Base-by-base conservation (phyloP, 1,140 invertebrate genomes). In the Halesus radiatus region DNA sequence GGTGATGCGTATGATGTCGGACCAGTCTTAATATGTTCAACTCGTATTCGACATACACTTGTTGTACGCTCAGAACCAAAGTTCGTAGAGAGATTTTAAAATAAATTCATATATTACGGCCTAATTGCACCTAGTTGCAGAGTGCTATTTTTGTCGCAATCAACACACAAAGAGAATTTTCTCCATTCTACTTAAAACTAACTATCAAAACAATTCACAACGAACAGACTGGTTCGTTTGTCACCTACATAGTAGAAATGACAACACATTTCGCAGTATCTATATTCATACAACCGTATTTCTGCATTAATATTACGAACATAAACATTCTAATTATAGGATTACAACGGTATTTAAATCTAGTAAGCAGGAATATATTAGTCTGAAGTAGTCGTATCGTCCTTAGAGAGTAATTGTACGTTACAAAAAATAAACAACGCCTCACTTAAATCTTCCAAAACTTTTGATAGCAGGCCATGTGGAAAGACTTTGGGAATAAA, bases 311-410 rank as follows among this genome's bases (percentile, higher is more conserved):
- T 3, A 60, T 60, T 60, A 60, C 7, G 23, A 60, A 60, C 18
- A 22, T 60, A 60, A 60, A 60, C 56, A 60, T 22, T 22, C 56
- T 60, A 60, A 18, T 60, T 60, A 22, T 60, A 60, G 23, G 56
- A 60, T 18, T 60, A 60, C 56, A 60, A 22, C 15, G 32, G 37
- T 18, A 50, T 72, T 32, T 72, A 22, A 50, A 18, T 50, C 16
- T 50, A 72, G 32, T 72, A 16, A 50, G 20, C 50, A 16, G 20
- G 37, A 72, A 72, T 50, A 72, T 72, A 72, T 72, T 72, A 72
- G 68, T 72, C 68, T 72, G 68, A 72, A 22, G 68, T 66, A 66
- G 62, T 66, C 62, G 62, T 66, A 66, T 66, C 29, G 62, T 66
- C 62, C 37, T 10, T 66, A 66, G 22, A 66, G 26, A 66, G 23